These are phyloP conservation scores for Ivindomyrus marchei DNA, from an alignment of 2,113 vertebrate species.

Conservation along the genomic window DNA sequence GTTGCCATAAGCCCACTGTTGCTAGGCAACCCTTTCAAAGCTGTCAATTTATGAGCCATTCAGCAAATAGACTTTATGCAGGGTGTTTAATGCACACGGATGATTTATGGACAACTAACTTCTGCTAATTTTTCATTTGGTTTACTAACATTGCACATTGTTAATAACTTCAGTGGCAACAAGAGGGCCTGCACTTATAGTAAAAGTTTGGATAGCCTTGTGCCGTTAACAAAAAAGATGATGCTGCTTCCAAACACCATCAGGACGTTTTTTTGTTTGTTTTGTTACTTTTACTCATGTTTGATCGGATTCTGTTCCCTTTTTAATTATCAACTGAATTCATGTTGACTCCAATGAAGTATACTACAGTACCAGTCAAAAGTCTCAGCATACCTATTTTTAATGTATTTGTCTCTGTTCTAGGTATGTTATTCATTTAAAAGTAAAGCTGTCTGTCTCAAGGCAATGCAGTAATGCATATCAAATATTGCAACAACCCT, in stretches of 20 bases:
- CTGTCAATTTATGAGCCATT: slow-evolving; percentile 54
- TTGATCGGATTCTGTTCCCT: not conserved
- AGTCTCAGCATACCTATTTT: not conserved
- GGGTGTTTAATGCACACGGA: slow-evolving; percentile 46
- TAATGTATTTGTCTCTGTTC: not conserved
- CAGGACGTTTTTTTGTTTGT: not conserved
- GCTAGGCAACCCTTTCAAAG: slow-evolving; percentile 55
- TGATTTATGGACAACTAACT: slow-evolving; percentile 42
- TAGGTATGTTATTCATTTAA: not conserved
- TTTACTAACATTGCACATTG: slow-evolving; percentile 25
- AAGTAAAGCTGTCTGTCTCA: not conserved
- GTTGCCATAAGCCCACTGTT: slow-evolving; percentile 47
- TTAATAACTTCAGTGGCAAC: not conserved
- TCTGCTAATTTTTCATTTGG: slow-evolving; percentile 44
- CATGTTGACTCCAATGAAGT: not conserved
- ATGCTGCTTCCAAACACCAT: not conserved
- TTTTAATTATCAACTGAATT: not conserved
- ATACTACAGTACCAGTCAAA: not conserved
- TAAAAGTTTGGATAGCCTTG: not conserved
- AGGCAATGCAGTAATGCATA: not conserved
- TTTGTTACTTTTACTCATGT: not conserved
- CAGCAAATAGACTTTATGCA: slow-evolving; percentile 46
- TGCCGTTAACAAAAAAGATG: not conserved
- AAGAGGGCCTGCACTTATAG: not conserved
- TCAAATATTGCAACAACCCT: not conserved